A percentile compares a stretch with the other conserved stretches of the same genome.
These are phyloP conservation scores for Cryptotis parvus DNA, from an alignment of 2,113 vertebrate species.

Conservation along the genomic window DNA sequence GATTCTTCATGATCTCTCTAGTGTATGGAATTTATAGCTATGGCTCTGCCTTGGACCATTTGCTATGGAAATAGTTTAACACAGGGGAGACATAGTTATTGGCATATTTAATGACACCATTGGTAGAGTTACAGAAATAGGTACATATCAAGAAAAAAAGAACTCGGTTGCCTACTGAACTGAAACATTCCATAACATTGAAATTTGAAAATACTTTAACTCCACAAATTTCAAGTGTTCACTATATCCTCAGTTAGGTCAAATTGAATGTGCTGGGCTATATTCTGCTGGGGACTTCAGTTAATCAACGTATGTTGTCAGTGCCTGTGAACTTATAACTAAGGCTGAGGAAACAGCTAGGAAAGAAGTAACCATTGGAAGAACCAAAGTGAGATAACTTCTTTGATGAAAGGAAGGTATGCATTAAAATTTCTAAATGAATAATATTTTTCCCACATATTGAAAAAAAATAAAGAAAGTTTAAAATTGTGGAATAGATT, in stretches of 20 bases:
- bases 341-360: background rate
- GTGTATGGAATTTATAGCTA: too few species aligned
- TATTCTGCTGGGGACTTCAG: background rate
- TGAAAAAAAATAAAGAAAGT: slow-evolving; percentile 1
- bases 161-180: background rate
- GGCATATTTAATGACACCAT: too few species aligned
- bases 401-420: background rate
- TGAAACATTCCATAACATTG: background rate
- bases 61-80: too few species aligned
- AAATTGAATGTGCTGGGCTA: background rate
- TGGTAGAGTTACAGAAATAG: too few species aligned
- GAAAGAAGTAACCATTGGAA: background rate
- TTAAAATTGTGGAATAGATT: background rate
- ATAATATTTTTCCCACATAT: background rate
- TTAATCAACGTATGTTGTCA: background rate
- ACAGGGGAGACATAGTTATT: too few species aligned
- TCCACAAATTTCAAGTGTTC: background rate
- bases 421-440: slow-evolving; percentile 24
- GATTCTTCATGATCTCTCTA: too few species aligned
- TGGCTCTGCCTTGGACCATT: too few species aligned
- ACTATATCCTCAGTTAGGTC: background rate
- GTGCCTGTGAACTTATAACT: background rate
- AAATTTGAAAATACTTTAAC: background rate
- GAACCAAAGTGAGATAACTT: background rate
- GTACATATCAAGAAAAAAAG: too few species aligned